Conservation (phyloP, 2,113 vertebrate species). For the Nannobrachium achirus region DNA sequence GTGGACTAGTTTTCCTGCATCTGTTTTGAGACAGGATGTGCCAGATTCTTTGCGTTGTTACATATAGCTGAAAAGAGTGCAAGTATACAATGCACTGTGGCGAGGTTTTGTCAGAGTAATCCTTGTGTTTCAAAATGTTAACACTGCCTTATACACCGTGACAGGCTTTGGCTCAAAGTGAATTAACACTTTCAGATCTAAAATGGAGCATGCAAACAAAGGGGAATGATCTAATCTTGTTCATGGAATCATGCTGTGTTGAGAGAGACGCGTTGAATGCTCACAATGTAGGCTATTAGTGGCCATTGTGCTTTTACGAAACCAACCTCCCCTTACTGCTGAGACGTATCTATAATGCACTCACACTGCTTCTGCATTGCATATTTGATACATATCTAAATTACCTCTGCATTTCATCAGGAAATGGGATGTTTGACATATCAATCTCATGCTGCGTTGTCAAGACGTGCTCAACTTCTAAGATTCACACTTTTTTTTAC, state of each 20-base stretch:
- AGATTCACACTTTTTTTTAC: no score
- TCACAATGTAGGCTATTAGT: neutral
- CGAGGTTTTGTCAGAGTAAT: no score
- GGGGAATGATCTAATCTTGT: neutral
- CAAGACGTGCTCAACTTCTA: neutral
- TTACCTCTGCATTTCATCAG: neutral
- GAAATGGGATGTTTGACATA: neutral
- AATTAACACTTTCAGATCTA: neutral
- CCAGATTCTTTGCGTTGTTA: no score
- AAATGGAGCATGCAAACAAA: neutral
- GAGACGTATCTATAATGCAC: neutral
- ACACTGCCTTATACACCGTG: neutral
- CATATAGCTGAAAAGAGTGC: no score
- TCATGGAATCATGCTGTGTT: neutral
- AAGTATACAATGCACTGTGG: no score
- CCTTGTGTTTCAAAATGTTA: no score
- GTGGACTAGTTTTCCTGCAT: no score
- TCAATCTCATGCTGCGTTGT: neutral
- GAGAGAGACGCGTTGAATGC: neutral
- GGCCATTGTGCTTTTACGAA: neutral
- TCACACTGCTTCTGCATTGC: neutral
- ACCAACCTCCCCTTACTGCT: neutral
- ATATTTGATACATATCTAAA: constrained; percentile 7
- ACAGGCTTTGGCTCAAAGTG: neutral
- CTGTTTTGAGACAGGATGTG: no score